These are phyloP conservation scores for Catostomus latipinnis DNA, from an alignment of 2,797 vertebrate species.

Conservation along the genomic window DNA sequence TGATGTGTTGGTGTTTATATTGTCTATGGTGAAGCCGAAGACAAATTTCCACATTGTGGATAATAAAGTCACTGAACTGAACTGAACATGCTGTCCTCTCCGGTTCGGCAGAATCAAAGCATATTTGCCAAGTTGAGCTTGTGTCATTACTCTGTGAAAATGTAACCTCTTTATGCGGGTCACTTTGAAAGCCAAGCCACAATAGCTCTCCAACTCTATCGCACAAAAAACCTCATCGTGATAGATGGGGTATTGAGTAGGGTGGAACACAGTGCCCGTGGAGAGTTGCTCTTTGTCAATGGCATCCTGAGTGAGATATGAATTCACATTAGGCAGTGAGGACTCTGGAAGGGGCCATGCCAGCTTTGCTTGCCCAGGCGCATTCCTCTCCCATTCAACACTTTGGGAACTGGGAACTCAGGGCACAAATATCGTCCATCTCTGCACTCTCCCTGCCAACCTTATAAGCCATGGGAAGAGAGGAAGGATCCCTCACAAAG, in stretches of 20 bases:
- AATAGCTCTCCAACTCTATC: slow-evolving; percentile 25
- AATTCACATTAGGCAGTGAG: slow-evolving; percentile 55
- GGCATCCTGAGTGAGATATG: slow-evolving; percentile 57
- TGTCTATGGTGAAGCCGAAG: too few relatives aligned
- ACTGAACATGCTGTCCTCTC: slow-evolving; percentile 55
- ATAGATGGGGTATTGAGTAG: slow-evolving; percentile 57
- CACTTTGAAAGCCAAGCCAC: slow-evolving; percentile 53
- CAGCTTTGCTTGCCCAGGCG: slow-evolving; percentile 52
- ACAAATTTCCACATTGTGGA: too few relatives aligned
- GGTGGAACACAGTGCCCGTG: slow-evolving; percentile 41
- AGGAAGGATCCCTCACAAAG: slow-evolving; percentile 43
- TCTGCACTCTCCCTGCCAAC: slow-evolving; percentile 10
- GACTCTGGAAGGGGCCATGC: slow-evolving; percentile 35
- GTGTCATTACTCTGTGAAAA: slow-evolving; percentile 56
- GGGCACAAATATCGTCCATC: slow-evolving; percentile 46
- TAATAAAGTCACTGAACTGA: too few relatives aligned
- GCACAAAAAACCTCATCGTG: slow-evolving; percentile 49
- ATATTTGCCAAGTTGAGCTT: slow-evolving; percentile 59
- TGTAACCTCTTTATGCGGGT: slow-evolving; percentile 49
- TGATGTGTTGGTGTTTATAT: too few relatives aligned
- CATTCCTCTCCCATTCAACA: slow-evolving; percentile 57
- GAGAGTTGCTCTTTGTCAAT: slow-evolving; percentile 57
- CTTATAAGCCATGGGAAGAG: slow-evolving; percentile 43
- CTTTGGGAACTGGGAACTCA: slow-evolving; percentile 56
- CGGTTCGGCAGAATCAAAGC: slow-evolving; percentile 46